Evolutionary conservation across 2,113 vertebrate genomes (phyloP).

Genomic region (Oryzias curvinotus): DNA sequence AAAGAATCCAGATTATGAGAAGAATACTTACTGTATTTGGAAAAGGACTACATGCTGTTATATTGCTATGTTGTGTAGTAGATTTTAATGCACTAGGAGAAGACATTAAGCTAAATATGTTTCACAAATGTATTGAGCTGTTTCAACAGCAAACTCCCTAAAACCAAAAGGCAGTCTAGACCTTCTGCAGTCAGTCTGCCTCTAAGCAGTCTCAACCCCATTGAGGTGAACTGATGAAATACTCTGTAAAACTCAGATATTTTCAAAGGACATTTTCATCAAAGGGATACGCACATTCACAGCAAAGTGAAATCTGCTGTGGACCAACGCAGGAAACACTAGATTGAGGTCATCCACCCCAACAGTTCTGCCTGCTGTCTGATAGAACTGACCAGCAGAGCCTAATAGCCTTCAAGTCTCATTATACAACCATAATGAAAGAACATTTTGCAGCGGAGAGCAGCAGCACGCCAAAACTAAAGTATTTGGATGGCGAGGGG

Average conservation of each 20-base stretch:
- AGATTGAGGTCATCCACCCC: neutral
- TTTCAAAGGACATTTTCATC: too few species aligned
- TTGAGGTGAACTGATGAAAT: slow-evolving; percentile 20
- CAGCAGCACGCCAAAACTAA: slow-evolving; percentile 22
- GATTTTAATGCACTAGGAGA: too few species aligned
- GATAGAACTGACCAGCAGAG: slow-evolving; percentile 6
- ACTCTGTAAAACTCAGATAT: neutral
- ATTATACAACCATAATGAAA: slow-evolving; percentile 20
- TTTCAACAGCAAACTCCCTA: too few species aligned
- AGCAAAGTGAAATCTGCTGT: neutral
- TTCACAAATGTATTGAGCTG: too few species aligned
- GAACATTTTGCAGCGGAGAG: slow-evolving; percentile 19
- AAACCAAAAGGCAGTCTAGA: slow-evolving; percentile 26
- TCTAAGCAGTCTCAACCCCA: slow-evolving; percentile 9
- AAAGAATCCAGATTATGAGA: too few species aligned
- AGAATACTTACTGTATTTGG: too few species aligned
- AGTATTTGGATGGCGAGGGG: slow-evolving; percentile 24
- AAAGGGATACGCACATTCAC: neutral
- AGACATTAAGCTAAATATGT: too few species aligned
- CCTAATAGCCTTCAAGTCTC: neutral
- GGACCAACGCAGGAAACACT: neutral
- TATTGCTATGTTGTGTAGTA: too few species aligned
- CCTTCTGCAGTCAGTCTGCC: slow-evolving; percentile 23
- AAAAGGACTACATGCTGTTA: too few species aligned
- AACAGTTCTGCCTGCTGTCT: neutral